Evolutionary conservation across 2,888 invertebrate species (phyloP), one percentile per base, ranked within the genome.

Genomic region (Tinea trinotella): DNA sequence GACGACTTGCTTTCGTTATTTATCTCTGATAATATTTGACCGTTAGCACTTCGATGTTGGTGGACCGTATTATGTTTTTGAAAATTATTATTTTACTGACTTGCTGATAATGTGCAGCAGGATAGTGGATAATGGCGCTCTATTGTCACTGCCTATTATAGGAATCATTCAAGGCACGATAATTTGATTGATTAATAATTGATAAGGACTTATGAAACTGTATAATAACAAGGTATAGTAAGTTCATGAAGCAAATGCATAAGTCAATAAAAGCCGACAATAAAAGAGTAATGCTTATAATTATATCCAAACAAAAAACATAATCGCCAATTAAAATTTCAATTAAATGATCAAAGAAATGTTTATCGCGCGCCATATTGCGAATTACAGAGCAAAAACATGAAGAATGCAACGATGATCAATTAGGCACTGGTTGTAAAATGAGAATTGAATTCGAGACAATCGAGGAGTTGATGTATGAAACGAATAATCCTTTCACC

Each of bases 311-410:
- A 30, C n/a, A 30, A 30, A 30, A n/a, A 3, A 35, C n/a, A 7
- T 35, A 35, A 35, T 35, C 5, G 10, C 12, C n/a, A 35, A 35
- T 35, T 35, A 35, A 35, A 35, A 35, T 35, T 35, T n/a, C 35
- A 35, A 4, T n/a, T 40, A 40, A 40, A 40, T 40, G 12, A 24
- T 7, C 9, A 24, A 15, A 40, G 40, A 40, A 40, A 74, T 70
- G 65, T 66, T 68, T 66, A 70, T 70, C 76, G 71, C 71, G 74
- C 60, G 61, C 63, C 60, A 61, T 24, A 67, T 65, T 58, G 60
- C 59, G 59, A 61, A 59, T 68, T 70, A 67, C 66, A 62, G 63
- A 62, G 60, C 63, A 61, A 70, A 68, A 60, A 64, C 54, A 53
- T 22, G 12, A 12, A 13, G 40, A 40, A 12, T 40, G 6, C 40